Evolutionary conservation across 2,113 vertebrate species (phyloP), one percentile per base, ranked within the genome.

Genomic region (Falco punctatus): DNA sequence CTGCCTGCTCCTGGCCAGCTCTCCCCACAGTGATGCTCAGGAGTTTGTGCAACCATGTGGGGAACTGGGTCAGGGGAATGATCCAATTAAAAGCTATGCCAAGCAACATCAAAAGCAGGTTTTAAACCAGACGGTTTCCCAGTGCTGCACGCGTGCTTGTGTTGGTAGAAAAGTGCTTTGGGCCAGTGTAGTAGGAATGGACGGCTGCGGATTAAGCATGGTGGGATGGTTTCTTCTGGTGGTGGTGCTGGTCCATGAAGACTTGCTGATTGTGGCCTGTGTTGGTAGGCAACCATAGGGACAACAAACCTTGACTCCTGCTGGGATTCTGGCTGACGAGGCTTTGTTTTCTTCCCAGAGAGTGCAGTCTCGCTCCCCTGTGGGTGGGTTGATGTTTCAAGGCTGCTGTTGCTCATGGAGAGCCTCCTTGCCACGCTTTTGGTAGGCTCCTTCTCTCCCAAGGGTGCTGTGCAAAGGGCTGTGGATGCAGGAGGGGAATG

Each of bases 311-410:
- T 0, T 0, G 4, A 28, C 33, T 89, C 27, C 44, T 33, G 23
- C 40, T 67, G 85, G 49, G 30, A 30, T 86, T 59, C 42, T 62
- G 69, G 9, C 51, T 73, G 35, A 5, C 2, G 5, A 48, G 42
- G 40, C 65, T 94, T 81, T 4, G 1, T 92, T 92, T 81, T 79
- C 49, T 38, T 65, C 35, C 44, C 2, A 0, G 57, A 49, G 35
- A 64, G 48, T 65, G 33, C 19, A 14, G 22, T 15, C 35, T 49
- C 0, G 0, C 44, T 84, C 38, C 67, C 44, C 20, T 40, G 13
- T 0, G 0, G 15, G 9, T 33, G 81, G 5, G 12, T 9, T 57
- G 61, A 23, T 2, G 1, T 94, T 59, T 48, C 2, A 2, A n/a
- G 26, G 62, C 35, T 59, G 59, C 69, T 0, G 3, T 83, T 0